These are phyloP conservation scores for Porites australiensis DNA, from an alignment of 64 coral and sea anemone genomes.

Conservation along the genomic window DNA sequence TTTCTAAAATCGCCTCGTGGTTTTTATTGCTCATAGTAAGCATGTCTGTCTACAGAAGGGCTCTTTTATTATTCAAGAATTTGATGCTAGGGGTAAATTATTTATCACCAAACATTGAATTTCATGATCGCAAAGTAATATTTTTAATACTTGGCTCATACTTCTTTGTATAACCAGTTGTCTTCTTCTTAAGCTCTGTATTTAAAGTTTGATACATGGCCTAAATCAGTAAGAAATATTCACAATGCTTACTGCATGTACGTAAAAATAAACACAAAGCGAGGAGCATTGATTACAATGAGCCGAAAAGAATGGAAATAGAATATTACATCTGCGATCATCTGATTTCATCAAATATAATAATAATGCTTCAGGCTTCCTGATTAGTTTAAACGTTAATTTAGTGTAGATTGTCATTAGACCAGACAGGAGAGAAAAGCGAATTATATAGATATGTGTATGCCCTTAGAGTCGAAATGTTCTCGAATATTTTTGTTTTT, in stretches of 20 bases:
- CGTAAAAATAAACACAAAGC: neutral
- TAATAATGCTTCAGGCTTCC: neutral
- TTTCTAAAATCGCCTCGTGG: neutral
- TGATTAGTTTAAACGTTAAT: neutral
- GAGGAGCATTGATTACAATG: neutral
- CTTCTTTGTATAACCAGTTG: neutral
- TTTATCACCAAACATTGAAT: neutral
- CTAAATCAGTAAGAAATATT: neutral
- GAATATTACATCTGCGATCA: neutral
- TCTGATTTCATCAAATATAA: neutral
- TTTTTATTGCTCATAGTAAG: neutral
- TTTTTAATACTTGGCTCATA: neutral
- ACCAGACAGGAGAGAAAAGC: neutral
- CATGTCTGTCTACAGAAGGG: neutral
- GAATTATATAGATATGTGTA: constrained; percentile 2
- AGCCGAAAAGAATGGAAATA: neutral
- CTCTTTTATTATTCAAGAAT: constrained; percentile 3
- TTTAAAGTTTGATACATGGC: neutral
- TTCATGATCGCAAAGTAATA: neutral
- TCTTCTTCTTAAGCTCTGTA: neutral
- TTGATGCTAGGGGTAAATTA: neutral
- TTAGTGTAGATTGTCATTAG: neutral
- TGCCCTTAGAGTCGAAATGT: neutral
- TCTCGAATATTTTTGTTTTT: neutral
- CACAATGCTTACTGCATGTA: neutral